These are phyloP conservation scores for Cephus pulcher DNA, from an alignment of 2,888 invertebrate genomes.

Conservation along the genomic window DNA sequence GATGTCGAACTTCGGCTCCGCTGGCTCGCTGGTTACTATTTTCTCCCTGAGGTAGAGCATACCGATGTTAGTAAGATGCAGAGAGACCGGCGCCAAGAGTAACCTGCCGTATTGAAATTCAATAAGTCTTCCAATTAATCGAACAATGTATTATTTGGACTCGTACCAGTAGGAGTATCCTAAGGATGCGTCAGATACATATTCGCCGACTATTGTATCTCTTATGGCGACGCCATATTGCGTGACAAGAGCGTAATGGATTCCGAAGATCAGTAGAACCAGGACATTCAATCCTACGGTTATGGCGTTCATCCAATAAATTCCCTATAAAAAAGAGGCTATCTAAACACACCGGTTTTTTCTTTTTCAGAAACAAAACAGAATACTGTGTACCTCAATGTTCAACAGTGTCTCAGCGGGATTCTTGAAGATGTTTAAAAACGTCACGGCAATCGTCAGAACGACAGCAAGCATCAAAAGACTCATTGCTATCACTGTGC, in stretches of 20 bases:
- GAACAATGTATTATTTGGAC: neutral
- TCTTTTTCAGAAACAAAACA: neutral
- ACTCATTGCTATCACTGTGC: conserved; percentile 28
- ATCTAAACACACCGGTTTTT: neutral
- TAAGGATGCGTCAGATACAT: conserved; percentile 27
- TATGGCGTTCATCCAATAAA: conserved; percentile 31
- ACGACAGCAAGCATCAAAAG: conserved; percentile 27
- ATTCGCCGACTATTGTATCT: conserved; percentile 41
- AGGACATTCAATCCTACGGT: conserved; percentile 30
- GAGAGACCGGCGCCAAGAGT: conserved; percentile 19
- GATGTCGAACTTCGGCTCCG: conserved; percentile 26
- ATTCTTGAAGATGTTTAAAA: conserved; percentile 35
- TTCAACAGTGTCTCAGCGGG: conserved; percentile 36
- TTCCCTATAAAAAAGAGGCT: conserved; percentile 27
- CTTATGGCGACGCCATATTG: conserved; percentile 35
- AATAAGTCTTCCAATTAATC: neutral
- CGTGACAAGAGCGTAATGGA: conserved; percentile 30
- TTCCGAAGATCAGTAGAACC: conserved; percentile 33
- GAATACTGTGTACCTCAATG: conserved; percentile 18
- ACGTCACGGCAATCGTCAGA: conserved; percentile 29
- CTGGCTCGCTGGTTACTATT: conserved; percentile 25
- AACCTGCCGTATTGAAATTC: conserved; percentile 21
- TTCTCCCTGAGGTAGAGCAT: conserved; percentile 21
- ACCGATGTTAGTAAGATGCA: conserved; percentile 21
- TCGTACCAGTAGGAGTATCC: conserved; percentile 41